Conservation (phyloP, 2,113 vertebrate species). For the Heterotis niloticus region DNA sequence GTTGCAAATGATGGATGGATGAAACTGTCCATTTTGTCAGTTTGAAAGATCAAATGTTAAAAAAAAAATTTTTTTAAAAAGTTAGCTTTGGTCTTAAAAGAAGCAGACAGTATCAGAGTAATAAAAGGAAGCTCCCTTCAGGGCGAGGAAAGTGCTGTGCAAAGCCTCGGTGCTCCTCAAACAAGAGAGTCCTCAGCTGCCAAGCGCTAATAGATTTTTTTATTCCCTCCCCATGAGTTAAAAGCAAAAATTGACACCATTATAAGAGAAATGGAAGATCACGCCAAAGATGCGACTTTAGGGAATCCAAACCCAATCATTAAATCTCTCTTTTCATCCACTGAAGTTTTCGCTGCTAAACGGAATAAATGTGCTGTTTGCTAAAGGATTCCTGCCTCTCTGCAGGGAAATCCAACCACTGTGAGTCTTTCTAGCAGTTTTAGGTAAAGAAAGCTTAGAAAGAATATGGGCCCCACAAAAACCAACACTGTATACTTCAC, state of each 20-base stretch:
- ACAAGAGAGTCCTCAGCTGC: background rate
- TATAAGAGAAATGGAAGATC: background rate
- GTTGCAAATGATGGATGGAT: no score
- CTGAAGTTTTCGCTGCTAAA: constrained; percentile 9
- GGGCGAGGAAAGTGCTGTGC: no score
- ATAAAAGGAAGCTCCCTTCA: no score
- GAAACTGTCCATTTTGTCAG: no score
- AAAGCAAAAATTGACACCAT: background rate
- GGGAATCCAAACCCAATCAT: constrained; percentile 1
- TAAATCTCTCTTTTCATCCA: constrained; percentile 10
- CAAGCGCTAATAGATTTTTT: background rate
- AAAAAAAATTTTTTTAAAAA: no score
- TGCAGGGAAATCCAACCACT: constrained; percentile 1
- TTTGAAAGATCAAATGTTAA: no score
- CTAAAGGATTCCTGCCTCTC: constrained; percentile 11
- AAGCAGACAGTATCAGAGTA: no score
- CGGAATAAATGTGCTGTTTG: background rate
- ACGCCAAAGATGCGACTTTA: background rate
- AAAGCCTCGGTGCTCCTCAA: background rate
- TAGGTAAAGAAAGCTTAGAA: background rate
- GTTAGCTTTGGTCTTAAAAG: no score
- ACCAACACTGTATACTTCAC: background rate
- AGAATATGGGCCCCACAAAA: background rate
- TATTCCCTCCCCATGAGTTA: background rate
- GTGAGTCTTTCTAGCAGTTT: background rate